phyloP scores from a whole-genome alignment of 1,140 invertebrate species.

The Drosophila lini region DNA sequence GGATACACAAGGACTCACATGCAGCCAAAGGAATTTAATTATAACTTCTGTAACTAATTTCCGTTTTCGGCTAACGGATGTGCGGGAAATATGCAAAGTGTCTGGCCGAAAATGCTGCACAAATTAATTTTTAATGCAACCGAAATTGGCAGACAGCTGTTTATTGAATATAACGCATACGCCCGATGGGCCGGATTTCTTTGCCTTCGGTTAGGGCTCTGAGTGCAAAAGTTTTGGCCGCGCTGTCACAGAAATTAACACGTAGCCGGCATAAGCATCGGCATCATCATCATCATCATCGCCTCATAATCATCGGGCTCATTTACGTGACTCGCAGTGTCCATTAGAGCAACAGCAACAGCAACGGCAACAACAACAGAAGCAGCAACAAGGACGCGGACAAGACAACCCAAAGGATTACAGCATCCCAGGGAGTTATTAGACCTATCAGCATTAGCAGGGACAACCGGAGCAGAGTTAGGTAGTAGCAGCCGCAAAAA shows the following conservation, averaged over 20 bases:
- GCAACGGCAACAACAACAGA: not conserved
- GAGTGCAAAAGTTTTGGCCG: conserved; percentile 36
- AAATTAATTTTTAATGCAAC: conserved; percentile 77
- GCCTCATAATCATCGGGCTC: conserved; percentile 72
- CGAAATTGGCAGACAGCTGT: conserved; percentile 51
- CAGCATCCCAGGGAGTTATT: conserved; percentile 76
- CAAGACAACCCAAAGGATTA: conserved; percentile 73
- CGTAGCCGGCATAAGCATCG: conserved; percentile 60
- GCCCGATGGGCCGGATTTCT: conserved; percentile 17
- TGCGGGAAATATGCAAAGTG: conserved; percentile 54
- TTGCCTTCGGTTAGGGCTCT: no score
- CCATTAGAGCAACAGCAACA: conserved; percentile 61
- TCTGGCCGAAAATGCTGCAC: conserved; percentile 59
- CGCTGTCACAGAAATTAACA: conserved; percentile 76
- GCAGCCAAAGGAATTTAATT: conserved; percentile 75
- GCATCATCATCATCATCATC: conserved; percentile 62
- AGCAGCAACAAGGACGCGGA: conserved; percentile 6
- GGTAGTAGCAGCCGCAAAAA: conserved; percentile 17
- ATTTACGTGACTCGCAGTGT: conserved; percentile 75
- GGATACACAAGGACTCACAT: conserved; percentile 8
- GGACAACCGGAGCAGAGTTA: conserved; percentile 12
- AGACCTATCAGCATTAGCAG: conserved; percentile 73
- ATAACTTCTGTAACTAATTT: conserved; percentile 82
- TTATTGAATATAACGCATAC: conserved; percentile 78
- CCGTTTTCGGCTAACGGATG: conserved; percentile 70